Conservation (phyloP, 2,113 vertebrate genomes). For the Telmatochromis brichardi region DNA sequence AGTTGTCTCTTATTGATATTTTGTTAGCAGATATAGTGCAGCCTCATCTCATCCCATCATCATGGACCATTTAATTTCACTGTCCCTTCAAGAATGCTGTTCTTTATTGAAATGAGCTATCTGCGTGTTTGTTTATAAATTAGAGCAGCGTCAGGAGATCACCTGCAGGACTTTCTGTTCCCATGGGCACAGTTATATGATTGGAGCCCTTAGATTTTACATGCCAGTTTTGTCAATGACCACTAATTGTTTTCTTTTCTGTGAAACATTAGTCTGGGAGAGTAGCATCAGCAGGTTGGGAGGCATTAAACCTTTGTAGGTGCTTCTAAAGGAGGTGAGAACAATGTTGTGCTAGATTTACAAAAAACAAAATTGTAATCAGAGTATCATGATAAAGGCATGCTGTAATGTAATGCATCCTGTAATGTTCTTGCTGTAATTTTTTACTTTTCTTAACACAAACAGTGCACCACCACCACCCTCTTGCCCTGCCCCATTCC, state of each 20-base stretch:
- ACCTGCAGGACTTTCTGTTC: background rate
- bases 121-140: background rate
- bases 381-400: background rate
- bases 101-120: background rate
- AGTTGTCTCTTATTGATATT: background rate
- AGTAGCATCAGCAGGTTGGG: background rate
- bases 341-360: background rate
- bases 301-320: background rate
- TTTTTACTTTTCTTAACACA: background rate
- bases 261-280: background rate
- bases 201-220: background rate
- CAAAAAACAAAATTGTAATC: background rate
- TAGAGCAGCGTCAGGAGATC: background rate
- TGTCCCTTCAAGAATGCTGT: background rate
- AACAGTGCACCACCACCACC: background rate
- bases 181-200: background rate
- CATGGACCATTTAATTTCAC: background rate
- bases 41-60: background rate
- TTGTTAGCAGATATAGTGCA: background rate
- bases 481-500: background rate
- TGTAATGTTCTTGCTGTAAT: background rate
- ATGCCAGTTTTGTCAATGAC: background rate
- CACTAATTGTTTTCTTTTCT: background rate
- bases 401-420: background rate
- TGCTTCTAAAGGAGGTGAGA: background rate